phyloP scores from a whole-genome alignment of 2,888 invertebrate species.

The Hyalella azteca region DNA sequence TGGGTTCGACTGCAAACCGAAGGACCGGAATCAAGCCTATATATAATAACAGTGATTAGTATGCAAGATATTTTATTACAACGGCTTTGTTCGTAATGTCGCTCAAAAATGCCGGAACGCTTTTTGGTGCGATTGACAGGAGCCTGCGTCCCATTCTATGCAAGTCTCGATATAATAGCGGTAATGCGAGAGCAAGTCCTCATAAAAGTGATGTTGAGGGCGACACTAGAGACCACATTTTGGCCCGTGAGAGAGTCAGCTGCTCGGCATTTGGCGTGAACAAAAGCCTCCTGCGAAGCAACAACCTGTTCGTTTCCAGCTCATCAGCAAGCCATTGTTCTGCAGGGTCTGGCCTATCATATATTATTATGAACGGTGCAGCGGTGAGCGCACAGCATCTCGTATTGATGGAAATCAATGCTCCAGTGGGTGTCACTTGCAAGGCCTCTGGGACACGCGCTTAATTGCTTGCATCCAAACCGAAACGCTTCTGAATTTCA shows the following conservation, averaged over 20 bases:
- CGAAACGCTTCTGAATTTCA: too few species aligned
- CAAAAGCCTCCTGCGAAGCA: conserved; percentile 31
- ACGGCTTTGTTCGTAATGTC: too few species aligned
- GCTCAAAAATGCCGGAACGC: background rate
- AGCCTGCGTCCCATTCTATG: too few species aligned
- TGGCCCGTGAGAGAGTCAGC: conserved; percentile 10
- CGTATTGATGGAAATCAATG: conserved; percentile 2
- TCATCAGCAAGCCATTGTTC: conserved; percentile 25
- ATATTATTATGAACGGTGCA: background rate
- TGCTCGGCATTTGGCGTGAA: conserved; percentile 21
- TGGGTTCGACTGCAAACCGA: too few species aligned
- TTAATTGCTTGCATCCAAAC: too few species aligned
- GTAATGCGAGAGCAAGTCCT: background rate
- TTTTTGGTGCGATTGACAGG: background rate
- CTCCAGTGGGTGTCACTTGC: background rate
- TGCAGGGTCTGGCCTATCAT: background rate
- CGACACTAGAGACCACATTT: conserved; percentile 15
- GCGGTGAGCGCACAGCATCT: background rate
- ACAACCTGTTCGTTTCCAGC: conserved; percentile 31
- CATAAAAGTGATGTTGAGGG: conserved; percentile 1
- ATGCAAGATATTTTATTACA: too few species aligned
- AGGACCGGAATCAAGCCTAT: too few species aligned
- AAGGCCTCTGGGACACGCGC: conserved; percentile 10
- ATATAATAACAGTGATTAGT: too few species aligned
- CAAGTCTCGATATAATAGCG: background rate